These are phyloP conservation scores for Nyctereutes procyonoides DNA, from an alignment of 2,113 vertebrate species.

Conservation along the genomic window DNA sequence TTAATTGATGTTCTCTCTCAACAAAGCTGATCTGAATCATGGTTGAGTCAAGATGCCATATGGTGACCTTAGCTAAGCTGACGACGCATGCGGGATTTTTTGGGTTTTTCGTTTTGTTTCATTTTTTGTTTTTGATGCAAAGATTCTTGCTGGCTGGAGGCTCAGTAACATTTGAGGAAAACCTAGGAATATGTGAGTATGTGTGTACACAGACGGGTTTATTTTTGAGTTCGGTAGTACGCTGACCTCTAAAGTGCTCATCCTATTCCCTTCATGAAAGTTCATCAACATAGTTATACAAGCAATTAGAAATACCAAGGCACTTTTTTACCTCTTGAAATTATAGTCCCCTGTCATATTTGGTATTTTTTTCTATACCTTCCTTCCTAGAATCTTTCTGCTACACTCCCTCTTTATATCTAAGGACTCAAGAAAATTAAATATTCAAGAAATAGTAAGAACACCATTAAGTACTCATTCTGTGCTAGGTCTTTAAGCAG, in stretches of 20 bases:
- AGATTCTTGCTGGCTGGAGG: slow-evolving; percentile 4
- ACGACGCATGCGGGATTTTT: background rate
- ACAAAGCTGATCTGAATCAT: slow-evolving; percentile 64
- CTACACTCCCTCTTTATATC: background rate
- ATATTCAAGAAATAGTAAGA: background rate
- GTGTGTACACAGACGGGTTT: background rate
- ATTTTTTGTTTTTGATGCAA: background rate
- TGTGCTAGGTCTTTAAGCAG: background rate
- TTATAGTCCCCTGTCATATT: background rate
- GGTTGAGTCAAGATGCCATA: slow-evolving; percentile 62
- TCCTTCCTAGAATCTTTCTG: background rate
- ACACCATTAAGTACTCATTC: background rate
- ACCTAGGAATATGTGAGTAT: background rate
- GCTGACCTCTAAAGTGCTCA: background rate
- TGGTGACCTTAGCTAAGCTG: background rate
- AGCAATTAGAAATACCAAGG: background rate
- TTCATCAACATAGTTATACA: background rate
- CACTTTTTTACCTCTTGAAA: background rate
- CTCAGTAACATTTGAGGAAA: background rate
- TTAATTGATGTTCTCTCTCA: slow-evolving; percentile 64
- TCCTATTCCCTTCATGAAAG: background rate
- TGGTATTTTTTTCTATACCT: background rate
- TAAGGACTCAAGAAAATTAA: background rate
- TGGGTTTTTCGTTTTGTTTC: background rate
- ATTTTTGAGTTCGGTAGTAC: slow-evolving; percentile 9